These are phyloP conservation scores for Naso thynnoides DNA, from an alignment of 2,797 vertebrate species.

Conservation along the genomic window DNA sequence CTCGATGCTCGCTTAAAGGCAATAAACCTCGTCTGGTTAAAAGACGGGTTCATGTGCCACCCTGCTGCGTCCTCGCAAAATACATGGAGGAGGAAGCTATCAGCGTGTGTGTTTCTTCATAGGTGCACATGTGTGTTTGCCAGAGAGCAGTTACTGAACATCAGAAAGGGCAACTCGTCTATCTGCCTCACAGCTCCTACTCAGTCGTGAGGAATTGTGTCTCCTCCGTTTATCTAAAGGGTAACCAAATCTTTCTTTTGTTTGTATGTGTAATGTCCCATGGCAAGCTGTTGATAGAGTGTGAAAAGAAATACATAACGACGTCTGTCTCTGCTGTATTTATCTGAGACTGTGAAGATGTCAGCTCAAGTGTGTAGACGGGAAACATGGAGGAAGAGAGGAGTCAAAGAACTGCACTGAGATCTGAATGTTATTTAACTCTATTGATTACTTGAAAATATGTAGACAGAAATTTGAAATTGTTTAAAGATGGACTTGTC, in stretches of 20 bases:
- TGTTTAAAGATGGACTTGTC: background rate
- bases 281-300: background rate
- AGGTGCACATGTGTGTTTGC: background rate
- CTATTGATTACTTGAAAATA: too few species aligned
- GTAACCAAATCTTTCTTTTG: background rate
- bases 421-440: background rate
- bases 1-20: constrained; percentile 18
- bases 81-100: background rate
- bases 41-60: too few species aligned
- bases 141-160: constrained; percentile 15
- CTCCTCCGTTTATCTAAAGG: constrained; percentile 24
- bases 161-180: constrained; percentile 11
- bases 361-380: background rate
- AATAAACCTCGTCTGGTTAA: too few species aligned
- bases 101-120: too few species aligned
- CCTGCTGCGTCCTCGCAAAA: too few species aligned
- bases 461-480: background rate
- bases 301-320: background rate
- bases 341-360: background rate
- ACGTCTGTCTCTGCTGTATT: background rate
- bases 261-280: constrained; percentile 13
- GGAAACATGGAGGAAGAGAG: background rate
- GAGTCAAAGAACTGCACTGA: too few species aligned
- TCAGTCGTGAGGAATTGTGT: constrained; percentile 25
- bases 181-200: constrained; percentile 29